Conservation (phyloP, 2,113 vertebrate genomes). For the Sclerurus mexicanus region DNA sequence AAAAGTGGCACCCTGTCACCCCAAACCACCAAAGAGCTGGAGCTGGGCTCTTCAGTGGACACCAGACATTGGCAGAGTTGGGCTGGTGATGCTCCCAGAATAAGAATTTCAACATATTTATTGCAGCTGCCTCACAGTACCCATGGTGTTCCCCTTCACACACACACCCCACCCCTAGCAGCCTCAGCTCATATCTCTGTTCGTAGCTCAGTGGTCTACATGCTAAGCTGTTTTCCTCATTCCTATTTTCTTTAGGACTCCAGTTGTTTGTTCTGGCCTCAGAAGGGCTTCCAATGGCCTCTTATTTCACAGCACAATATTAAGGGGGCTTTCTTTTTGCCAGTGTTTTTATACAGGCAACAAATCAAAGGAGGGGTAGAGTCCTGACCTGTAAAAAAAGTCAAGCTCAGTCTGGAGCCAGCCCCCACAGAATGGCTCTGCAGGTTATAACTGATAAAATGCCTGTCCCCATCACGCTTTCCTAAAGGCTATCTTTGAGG, state of each 20-base stretch:
- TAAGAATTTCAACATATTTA: background rate
- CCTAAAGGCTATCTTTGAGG: slow-evolving; percentile 20
- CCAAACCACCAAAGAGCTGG: background rate
- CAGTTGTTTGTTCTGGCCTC: background rate
- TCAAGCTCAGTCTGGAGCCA: background rate
- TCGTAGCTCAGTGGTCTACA: background rate
- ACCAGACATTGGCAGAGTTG: background rate
- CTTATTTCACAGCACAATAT: background rate
- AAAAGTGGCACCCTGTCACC: background rate
- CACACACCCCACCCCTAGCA: background rate
- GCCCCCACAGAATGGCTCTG: background rate
- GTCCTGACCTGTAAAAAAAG: background rate
- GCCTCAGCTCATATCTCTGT: background rate
- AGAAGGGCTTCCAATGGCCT: background rate
- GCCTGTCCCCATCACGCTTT: background rate
- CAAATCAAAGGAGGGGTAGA: background rate
- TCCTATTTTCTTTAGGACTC: background rate
- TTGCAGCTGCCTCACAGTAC: background rate
- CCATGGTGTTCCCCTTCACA: background rate
- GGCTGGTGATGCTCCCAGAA: background rate
- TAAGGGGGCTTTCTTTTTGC: background rate
- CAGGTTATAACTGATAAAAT: background rate
- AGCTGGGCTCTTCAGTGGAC: background rate
- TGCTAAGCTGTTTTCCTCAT: background rate
- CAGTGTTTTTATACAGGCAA: background rate